A percentile compares a stretch with the other conserved stretches of the same genome.
These are phyloP conservation scores for Drosophila athabasca DNA, from an alignment of 1,140 invertebrate genomes.

Conservation along the genomic window DNA sequence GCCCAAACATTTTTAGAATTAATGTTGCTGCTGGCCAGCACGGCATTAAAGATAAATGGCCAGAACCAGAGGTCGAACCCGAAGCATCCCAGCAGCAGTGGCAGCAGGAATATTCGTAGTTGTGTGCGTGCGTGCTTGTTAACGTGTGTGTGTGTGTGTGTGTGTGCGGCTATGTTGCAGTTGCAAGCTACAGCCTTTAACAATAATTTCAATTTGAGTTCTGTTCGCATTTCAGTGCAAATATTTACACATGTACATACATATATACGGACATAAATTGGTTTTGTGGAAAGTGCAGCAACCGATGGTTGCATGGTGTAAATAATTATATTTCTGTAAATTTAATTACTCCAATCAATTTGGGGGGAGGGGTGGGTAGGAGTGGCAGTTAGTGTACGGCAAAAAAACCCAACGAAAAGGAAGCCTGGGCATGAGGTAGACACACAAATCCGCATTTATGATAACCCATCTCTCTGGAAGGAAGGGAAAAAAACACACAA, in stretches of 20 bases:
- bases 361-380: no score
- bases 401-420: not conserved
- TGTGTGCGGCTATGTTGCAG: conserved; percentile 22
- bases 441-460: conserved; percentile 23
- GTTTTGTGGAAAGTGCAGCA: conserved; percentile 52
- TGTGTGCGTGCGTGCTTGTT: not conserved
- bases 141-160: not conserved
- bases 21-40: conserved; percentile 48
- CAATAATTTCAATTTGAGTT: conserved; percentile 66
- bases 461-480: conserved; percentile 11
- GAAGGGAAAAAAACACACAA: not conserved
- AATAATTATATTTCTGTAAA: conserved; percentile 73
- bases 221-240: conserved; percentile 69
- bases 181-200: conserved; percentile 21
- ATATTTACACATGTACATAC: conserved; percentile 64
- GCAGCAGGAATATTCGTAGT: no score
- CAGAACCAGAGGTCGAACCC: conserved; percentile 18
- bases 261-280: conserved; percentile 55
- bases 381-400: not conserved
- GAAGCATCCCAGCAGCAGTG: conserved; percentile 3
- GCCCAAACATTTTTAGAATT: conserved; percentile 61
- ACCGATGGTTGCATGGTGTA: conserved; percentile 46
- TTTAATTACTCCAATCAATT: conserved; percentile 64
- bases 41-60: conserved; percentile 45
- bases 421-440: conserved; percentile 5